Evolutionary conservation across 1,140 invertebrate species (phyloP).

Genomic region (Drosophila triauraria): DNA sequence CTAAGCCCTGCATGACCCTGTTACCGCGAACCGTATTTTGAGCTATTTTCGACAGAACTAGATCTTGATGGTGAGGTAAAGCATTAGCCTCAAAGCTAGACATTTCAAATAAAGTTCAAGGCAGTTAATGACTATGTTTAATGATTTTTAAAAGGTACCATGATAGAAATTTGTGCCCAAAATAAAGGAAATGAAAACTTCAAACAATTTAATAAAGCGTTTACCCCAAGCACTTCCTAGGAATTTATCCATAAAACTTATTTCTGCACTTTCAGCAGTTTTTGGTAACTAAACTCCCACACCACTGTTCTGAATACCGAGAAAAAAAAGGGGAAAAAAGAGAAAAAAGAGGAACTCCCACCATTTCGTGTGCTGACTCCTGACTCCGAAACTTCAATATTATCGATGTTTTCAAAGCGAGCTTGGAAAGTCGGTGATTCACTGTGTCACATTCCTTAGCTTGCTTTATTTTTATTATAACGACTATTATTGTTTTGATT

Average conservation of each 20-base stretch:
- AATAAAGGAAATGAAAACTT: not conserved
- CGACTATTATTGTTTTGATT: slow-evolving; percentile 38
- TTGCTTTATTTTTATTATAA: slow-evolving; percentile 2
- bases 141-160: too few species aligned
- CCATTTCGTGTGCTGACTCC: slow-evolving; percentile 24
- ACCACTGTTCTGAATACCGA: not conserved
- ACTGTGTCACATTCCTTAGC: slow-evolving; percentile 27
- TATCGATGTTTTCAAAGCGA: slow-evolving; percentile 25
- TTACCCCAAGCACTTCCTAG: not conserved
- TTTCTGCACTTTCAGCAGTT: not conserved
- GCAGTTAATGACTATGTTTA: not conserved
- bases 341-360: slow-evolving; percentile 2
- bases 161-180: not conserved
- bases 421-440: slow-evolving; percentile 28
- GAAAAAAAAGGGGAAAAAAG: not conserved
- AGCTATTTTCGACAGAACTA: not conserved
- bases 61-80: not conserved
- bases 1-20: slow-evolving; percentile 8
- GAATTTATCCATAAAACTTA: not conserved
- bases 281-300: not conserved
- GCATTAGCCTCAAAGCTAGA: not conserved
- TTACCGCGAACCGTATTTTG: not conserved
- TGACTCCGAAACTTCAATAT: slow-evolving; percentile 17
- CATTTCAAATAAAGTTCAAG: not conserved
- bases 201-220: not conserved